Conservation (phyloP, 1,140 invertebrate species). For the roundworm (Caenorhabditis elegans) region WBcel235 BX284606.5:14984001-14984500, state of each 20-base stretch:
- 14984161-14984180: neutral
- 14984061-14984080: neutral
- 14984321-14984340: neutral
- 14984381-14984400: neutral
- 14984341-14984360: constrained; percentile 16
- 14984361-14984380: neutral
- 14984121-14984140: constrained; percentile 15
- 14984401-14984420: neutral
- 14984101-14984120: neutral
- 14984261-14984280: too few relatives aligned
- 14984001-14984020: constrained; percentile 4
- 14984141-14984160: neutral
- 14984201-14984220: neutral
- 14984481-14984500: neutral
- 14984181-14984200: constrained; percentile 9
- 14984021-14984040: neutral
- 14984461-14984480: neutral
- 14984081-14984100: too few relatives aligned
- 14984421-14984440: neutral
- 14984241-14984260: too few relatives aligned
- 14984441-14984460: neutral
- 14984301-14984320: constrained; percentile 9
- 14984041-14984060: neutral
- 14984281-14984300: neutral
- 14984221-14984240: neutral